phyloP scores from a whole-genome alignment of 2,888 invertebrate genomes.

The Pantelozetes paolii region DNA sequence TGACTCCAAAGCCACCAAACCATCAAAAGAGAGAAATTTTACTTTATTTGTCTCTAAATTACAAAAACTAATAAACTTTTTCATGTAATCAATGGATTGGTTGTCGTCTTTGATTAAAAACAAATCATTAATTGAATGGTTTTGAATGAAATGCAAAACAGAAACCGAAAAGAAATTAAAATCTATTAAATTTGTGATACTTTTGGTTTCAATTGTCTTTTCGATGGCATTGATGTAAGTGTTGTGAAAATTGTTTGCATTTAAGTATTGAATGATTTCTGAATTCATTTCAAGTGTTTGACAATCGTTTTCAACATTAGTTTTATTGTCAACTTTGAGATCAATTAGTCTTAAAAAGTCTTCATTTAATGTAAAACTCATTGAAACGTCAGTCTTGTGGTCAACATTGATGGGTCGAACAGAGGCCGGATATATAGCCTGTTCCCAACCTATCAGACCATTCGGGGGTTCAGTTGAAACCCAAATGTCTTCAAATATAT shows the following conservation, averaged over 20 bases:
- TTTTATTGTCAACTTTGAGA: constrained; percentile 7
- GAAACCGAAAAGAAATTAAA: constrained; percentile 15
- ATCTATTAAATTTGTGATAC: constrained; percentile 24
- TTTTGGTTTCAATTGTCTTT: background rate
- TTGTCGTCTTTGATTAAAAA: background rate
- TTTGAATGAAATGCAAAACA: background rate
- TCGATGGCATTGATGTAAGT: background rate
- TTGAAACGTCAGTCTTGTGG: background rate
- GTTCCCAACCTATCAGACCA: constrained; percentile 66
- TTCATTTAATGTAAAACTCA: constrained; percentile 28
- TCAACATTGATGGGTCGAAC: constrained; percentile 40
- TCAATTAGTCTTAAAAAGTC: constrained; percentile 20
- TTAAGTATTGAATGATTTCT: constrained; percentile 28
- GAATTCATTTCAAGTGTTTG: background rate
- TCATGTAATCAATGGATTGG: background rate
- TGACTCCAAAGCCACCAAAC: background rate
- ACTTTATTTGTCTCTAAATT: constrained; percentile 16
- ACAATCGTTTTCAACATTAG: background rate
- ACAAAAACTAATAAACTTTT: background rate
- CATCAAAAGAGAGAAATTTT: constrained; percentile 3
- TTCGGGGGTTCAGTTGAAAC: constrained; percentile 62
- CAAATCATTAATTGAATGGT: background rate
- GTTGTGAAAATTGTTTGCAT: background rate
- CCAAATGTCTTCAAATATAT: constrained; percentile 61
- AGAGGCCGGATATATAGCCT: constrained; percentile 63